These are phyloP conservation scores for Salticus scenicus DNA, from an alignment of 2,888 invertebrate species.

Conservation along the genomic window DNA sequence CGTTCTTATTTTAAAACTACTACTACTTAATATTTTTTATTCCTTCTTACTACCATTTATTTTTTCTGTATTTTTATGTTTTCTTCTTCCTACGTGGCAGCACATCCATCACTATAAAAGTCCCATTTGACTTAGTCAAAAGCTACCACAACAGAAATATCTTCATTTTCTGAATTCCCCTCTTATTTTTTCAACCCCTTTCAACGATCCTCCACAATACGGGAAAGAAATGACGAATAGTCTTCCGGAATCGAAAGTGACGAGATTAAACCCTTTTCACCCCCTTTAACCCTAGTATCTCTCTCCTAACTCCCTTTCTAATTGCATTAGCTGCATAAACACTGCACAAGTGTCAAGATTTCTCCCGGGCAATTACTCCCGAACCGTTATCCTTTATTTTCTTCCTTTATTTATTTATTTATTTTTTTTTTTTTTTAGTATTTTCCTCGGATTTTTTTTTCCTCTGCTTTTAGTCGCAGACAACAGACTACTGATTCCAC, in stretches of 20 bases:
- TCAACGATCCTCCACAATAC: not conserved
- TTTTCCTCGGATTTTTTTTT: not conserved
- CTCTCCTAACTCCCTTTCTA: constrained; percentile 5
- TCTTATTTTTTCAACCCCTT: not conserved
- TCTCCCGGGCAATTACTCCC: constrained; percentile 7
- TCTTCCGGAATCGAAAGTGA: constrained; percentile 20
- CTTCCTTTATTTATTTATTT: not conserved
- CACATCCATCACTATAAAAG: not conserved
- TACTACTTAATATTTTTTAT: no score
- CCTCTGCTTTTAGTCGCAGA: not conserved
- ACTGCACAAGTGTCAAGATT: not conserved
- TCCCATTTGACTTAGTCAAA: not conserved
- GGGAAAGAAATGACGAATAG: constrained; percentile 35
- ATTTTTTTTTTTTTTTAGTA: not conserved
- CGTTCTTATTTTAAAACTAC: no score
- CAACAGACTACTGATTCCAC: not conserved
- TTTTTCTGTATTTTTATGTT: no score
- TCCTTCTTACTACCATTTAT: no score
- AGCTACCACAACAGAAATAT: not conserved
- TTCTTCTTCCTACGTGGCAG: no score
- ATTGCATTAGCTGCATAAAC: constrained; percentile 53
- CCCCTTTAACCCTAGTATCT: constrained; percentile 13
- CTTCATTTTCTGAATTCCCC: not conserved
- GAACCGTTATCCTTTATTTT: not conserved
- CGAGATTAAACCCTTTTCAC: constrained; percentile 27